Conservation (phyloP, 2,797 vertebrate species). For the Echiichthys vipera region DNA sequence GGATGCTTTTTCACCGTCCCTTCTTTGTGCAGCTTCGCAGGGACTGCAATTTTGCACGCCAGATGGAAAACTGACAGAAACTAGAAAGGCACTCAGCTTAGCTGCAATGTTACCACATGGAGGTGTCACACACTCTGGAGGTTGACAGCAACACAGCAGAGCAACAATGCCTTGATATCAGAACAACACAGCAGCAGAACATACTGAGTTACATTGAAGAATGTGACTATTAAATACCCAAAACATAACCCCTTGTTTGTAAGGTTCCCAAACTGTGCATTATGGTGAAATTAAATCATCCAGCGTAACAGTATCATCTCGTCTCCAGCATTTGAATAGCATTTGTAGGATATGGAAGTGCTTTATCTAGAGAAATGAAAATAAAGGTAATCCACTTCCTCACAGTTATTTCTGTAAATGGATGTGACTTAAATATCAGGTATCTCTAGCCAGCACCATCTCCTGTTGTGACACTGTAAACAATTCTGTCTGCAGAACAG, state of each 20-base stretch:
- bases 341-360: neutral
- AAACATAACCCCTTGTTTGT: conserved; percentile 1
- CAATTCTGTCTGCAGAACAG: neutral
- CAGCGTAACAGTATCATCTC: conserved; percentile 5
- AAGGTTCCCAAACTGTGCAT: conserved; percentile 39
- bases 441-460: neutral
- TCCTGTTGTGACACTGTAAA: conserved; percentile 1
- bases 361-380: neutral
- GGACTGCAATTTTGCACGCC: conserved; percentile 8
- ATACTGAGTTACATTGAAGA: conserved; percentile 1
- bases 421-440: neutral
- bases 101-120: too few species aligned
- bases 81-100: conserved; percentile 9
- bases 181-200: conserved; percentile 2
- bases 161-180: conserved; percentile 5
- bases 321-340: neutral
- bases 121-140: too few species aligned
- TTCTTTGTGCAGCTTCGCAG: conserved; percentile 23
- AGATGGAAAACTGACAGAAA: conserved; percentile 26
- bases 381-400: neutral
- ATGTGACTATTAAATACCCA: neutral
- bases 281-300: conserved; percentile 28
- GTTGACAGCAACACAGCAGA: conserved; percentile 32
- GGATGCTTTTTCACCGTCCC: conserved; percentile 7
- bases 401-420: neutral